Conservation (phyloP, 2,797 vertebrate species). For the Schizopygopsis malacanthus region DNA sequence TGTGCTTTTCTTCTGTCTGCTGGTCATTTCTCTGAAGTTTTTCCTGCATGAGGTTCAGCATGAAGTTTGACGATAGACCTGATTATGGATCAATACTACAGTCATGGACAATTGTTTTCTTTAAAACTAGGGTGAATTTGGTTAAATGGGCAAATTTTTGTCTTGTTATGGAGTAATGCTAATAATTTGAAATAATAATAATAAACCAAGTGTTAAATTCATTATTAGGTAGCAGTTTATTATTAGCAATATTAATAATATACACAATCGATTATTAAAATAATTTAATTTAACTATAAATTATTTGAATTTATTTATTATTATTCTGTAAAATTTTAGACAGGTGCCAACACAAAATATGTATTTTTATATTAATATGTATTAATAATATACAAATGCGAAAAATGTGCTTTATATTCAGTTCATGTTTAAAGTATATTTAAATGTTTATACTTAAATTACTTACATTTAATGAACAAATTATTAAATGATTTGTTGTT, state of each 20-base stretch:
- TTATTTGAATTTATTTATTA: neutral
- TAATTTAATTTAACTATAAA: neutral
- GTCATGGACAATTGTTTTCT: neutral
- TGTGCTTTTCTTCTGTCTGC: constrained; percentile 71
- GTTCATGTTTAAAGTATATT: neutral
- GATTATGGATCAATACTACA: neutral
- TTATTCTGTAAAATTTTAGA: neutral
- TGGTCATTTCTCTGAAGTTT: neutral
- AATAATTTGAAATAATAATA: neutral
- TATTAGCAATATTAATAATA: neutral
- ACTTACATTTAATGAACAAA: no score
- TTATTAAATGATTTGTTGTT: neutral
- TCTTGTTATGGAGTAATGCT: neutral
- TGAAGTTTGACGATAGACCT: constrained; percentile 1
- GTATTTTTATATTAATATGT: neutral
- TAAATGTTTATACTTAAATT: neutral
- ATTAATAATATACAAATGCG: neutral
- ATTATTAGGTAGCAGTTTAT: no score
- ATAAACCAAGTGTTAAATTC: neutral
- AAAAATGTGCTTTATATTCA: no score
- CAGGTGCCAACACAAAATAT: neutral
- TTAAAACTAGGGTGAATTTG: neutral
- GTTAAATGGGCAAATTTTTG: neutral
- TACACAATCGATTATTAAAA: neutral
- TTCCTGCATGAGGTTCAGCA: constrained; percentile 8